phyloP scores from a whole-genome alignment of 2,113 vertebrate species.

The Actenoides hombroni region DNA sequence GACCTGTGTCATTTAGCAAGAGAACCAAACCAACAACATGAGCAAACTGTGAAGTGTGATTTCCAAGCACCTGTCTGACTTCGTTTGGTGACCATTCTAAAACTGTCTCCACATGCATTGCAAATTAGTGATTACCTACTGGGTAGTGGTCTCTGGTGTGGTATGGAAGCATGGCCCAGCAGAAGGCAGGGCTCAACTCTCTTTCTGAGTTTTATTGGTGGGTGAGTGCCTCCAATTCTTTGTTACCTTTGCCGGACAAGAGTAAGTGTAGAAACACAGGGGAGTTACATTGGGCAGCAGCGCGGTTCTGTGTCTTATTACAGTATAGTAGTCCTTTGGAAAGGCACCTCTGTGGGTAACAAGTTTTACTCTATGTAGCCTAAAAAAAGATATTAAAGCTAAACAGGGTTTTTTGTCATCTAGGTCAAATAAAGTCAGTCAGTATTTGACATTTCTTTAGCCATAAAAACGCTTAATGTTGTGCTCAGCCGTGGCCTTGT shows the following conservation, averaged over 20 bases:
- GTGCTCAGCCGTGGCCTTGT: neutral
- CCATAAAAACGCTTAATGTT: neutral
- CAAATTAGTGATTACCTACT: neutral
- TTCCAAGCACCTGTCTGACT: constrained; percentile 43
- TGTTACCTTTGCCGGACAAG: neutral
- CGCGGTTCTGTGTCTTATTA: neutral
- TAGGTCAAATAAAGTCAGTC: neutral
- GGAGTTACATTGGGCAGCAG: neutral
- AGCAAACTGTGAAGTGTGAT: constrained; percentile 6
- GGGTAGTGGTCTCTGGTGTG: neutral
- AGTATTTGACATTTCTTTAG: neutral
- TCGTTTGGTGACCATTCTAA: neutral
- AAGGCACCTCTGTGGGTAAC: neutral
- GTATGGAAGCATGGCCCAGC: neutral
- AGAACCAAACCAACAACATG: neutral
- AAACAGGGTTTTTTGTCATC: neutral
- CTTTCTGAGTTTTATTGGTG: neutral
- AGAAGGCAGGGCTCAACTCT: neutral
- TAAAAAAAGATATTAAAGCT: neutral
- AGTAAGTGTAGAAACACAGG: neutral
- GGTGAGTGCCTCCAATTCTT: neutral
- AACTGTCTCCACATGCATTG: neutral
- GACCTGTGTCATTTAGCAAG: neutral
- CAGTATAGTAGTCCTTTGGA: neutral
- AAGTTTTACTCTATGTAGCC: neutral